Evolutionary conservation across 2,888 invertebrate genomes (phyloP), one percentile per base, ranked within the genome.

Genomic region (Luffia ferchaultella): DNA sequence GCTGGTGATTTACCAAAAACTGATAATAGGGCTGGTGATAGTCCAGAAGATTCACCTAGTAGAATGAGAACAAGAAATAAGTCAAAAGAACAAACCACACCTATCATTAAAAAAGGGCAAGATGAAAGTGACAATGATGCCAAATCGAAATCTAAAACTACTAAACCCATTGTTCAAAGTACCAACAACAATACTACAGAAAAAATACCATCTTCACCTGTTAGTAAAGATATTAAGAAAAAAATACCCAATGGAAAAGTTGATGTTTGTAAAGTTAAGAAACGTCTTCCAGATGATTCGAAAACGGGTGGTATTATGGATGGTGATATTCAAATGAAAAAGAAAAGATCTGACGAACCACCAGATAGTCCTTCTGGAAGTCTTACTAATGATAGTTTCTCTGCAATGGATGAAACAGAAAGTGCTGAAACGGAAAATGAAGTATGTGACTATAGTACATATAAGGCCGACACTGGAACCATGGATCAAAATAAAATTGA

Each of bases 31-130:
- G 92, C 73, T 87, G 91, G 64, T 58, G 89, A 89, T 50, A 90
- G 88, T 62, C 90, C 89, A 62, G 94, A 93, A 69, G 90, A 91
- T 66, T 92, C 92, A 68, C 95, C 95, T 49, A 93, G 93, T 70
- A 89, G 95, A 74, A 94, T 95, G 92, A 89, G 95, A 70, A 95
- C 95, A 55, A 86, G 95, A 62, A 93, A 94, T 75, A 91, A 92
- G 62, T 89, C 91, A 49, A 93, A 93, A 80, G 91, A 94, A 78
- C 88, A 89, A 71, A 87, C 86, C 53, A 82, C 82, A 57, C 82
- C 85, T 49, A 80, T 73, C 63, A 73, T 73, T 18, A 83, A 83
- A 65, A 84, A 83, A 56, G 69, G 62, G 41, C 54, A 54, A 20
- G 84, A 83, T 58, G 85, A 84, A 63, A 82, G 77, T 74, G 83